Base-by-base conservation (phyloP, 2,113 vertebrate genomes). In the Istiophorus platypterus region DNA sequence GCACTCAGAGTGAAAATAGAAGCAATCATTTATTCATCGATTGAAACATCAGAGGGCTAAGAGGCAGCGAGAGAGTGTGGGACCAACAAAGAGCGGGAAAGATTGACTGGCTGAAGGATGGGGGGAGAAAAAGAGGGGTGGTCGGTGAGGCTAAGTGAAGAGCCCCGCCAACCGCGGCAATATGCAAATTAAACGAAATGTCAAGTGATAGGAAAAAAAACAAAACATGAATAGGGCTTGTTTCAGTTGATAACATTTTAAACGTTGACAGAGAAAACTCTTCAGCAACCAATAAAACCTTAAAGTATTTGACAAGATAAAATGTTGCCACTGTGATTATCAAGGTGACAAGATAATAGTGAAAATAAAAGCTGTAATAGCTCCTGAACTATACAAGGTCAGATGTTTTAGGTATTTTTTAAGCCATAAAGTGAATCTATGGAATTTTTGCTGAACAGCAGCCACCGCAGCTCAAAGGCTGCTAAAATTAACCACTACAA, bases 21-120 rank as follows among this genome's bases (percentile, higher is more conserved):
- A 93, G 91, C 92, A 93, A 94, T 95, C 91, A 94, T 93, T 95
- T 94, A 95, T 95, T 95, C 90, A 95, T 95, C 78, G 93, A 94
- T 95, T 94, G 93, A 93, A 94, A 93, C 91, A 93, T 95, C 93
- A 93, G 90, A 92, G 86, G 89, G 82, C 81, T 84, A 76, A 79
- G 77, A 90, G 85, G 84, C 86, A 79, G 79, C 56, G 77, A 72
- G 78, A 73, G 82, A 78, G 74, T 31, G 73, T 31, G 73, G 76
- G 85, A 84, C 81, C 82, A 73, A 82, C 78, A 83, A 84, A 90
- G 89, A 89, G 77, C 29, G 65, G 70, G 84, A 76, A 72, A 85
- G 67, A 91, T 29, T 85, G 78, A 85, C 62, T 56, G 71, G 72
- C 42, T 81, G 85, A 82, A 66, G 61, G 80, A 82, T 78, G 3